Evolutionary conservation across 2,888 invertebrate species (phyloP), one percentile per base, ranked within the genome.

Genomic region (Limnephilus marmoratus): DNA sequence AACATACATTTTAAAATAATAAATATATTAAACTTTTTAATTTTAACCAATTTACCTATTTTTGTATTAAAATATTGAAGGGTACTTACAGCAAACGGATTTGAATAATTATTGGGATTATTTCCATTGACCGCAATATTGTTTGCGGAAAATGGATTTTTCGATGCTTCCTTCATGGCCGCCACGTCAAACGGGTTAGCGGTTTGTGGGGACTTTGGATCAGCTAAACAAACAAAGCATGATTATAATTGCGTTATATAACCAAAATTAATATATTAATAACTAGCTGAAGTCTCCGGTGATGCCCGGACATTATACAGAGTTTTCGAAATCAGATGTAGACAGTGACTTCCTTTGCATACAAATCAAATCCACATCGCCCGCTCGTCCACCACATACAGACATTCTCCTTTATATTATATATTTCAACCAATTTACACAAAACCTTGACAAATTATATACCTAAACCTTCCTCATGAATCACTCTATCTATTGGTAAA

Each of bases 101-200:
- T 93, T 85, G 93, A 92, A 87, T 91, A 93, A 81, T 90, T 89
- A 53, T 68, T 68, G 68, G 91, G 81, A 90, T 34, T 80, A 91
- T 93, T 93, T 81, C 93, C 93, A 88, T 93, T 93, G 12, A 92
- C 87, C 29, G 90, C 87, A 85, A 87, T 85, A 92, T 90, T 81
- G 85, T 92, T 93, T 94, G 95, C 95, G 95, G 96, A 96, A 95
- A 96, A 96, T 94, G 96, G 96, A 94, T 96, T 96, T 94, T 95
- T 96, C 94, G 94, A 96, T 94, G 94, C 95, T 94, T 92, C 90
- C 7, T 91, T 90, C 31, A 95, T 94, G 94, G 94, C 41, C 24
- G 91, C 31, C 45, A 90, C 80, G 4, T 93, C 92, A 81, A 93
- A 93, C 24, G 93, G 93, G 91, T 93, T 93, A 29, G 90, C 90